Evolutionary conservation across 1,140 invertebrate species (phyloP).

Genomic region (Archivesica marissinica): DNA sequence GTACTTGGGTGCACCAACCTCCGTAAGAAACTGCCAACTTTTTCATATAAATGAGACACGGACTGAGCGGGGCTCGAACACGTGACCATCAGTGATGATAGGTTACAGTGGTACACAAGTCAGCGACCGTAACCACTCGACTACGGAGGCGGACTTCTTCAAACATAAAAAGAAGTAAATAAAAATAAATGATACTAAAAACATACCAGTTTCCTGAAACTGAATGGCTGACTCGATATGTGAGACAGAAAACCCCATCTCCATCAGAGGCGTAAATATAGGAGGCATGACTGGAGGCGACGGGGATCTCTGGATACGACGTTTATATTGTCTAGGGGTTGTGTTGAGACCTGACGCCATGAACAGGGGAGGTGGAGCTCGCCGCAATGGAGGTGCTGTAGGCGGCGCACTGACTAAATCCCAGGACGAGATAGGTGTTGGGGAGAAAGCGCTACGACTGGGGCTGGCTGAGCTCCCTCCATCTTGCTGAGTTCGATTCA

Average conservation of each 20-base stretch:
- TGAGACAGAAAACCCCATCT: constrained; percentile 88
- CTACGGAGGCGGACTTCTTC: no score
- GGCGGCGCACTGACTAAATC: constrained; percentile 55
- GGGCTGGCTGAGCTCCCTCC: constrained; percentile 21
- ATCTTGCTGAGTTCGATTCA: constrained; percentile 22
- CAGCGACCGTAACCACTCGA: no score
- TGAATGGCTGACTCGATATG: constrained; percentile 87
- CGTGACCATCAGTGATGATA: no score
- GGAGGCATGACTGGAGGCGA: constrained; percentile 84
- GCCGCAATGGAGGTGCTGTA: constrained; percentile 51
- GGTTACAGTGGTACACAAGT: no score
- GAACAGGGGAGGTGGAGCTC: constrained; percentile 58
- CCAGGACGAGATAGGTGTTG: neutral
- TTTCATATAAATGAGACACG: no score
- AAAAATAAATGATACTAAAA: neutral
- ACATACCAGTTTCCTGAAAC: constrained; percentile 84
- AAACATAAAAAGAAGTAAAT: no score
- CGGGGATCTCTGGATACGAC: constrained; percentile 79
- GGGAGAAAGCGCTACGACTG: neutral
- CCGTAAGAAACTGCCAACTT: no score
- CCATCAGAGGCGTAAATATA: constrained; percentile 86
- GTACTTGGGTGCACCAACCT: no score
- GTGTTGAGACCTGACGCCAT: neutral
- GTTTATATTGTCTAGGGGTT: constrained; percentile 16
- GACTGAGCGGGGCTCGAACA: no score